Evolutionary conservation across 2,797 vertebrate species (phyloP), one percentile per base, ranked within the genome.

Genomic region (Poeciliopsis infans): DNA sequence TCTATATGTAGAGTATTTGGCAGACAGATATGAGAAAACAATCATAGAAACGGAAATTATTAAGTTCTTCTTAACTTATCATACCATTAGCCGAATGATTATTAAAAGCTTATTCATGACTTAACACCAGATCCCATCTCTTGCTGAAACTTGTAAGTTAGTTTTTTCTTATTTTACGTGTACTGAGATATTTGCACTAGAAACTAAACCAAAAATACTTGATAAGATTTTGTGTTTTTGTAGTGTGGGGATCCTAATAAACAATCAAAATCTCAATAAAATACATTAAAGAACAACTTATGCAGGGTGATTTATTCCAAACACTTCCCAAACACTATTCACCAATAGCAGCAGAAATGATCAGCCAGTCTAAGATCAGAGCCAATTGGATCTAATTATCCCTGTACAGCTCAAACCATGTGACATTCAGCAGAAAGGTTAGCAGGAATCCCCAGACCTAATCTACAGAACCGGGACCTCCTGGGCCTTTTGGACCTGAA

Each of bases 371-470:
- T 85, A 86, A 91, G 89, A 92, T 94, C 84, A 93, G 86, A 71
- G 90, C 79, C 64, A 83, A 90, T 95, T 88, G 36, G 78, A 84
- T 92, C 88, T 93, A 94, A 95, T 96, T 94, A 94, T 71, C 85
- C 76, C 78, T 77, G 90, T 85, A 83, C 89, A 88, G 88, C 93
- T 95, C 92, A 92, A 92, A 94, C 93, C 76, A 82, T 71, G 68
- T 94, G 95, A 83, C 94, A 94, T 95, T 96, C 93, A 89, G 88
- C 83, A 68, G 69, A 95, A 96, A 96, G 95, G 95, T 96, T 95
- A 94, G 93, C 93, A 94, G 93, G 95, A 95, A 90, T 93, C 89
- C 92, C 85, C 77, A 70, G 86, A 85, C 91, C 88, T 93, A 87
- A 94, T 94, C 89, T 82, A 78, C 74, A 59, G 88, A 95, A 94